These are phyloP conservation scores for Bombus pyrosoma DNA, from an alignment of 1,140 invertebrate species.

Conservation along the genomic window DNA sequence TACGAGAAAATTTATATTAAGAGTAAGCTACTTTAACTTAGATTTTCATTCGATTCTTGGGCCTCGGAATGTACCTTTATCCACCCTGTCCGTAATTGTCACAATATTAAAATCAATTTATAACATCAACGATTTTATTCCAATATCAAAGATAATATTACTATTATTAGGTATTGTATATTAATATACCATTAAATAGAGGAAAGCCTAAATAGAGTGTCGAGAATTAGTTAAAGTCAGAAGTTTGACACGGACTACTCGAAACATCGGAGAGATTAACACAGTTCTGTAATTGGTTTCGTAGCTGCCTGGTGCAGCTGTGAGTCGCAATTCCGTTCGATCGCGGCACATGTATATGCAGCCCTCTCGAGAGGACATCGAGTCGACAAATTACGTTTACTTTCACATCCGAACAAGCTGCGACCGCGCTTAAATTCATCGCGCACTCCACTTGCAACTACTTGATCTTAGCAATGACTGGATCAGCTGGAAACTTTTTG, in stretches of 20 bases:
- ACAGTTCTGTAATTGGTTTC: slow-evolving; percentile 54
- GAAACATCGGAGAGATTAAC: slow-evolving; percentile 35
- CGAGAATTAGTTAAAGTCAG: slow-evolving; percentile 1
- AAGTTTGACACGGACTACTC: slow-evolving; percentile 13
- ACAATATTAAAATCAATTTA: too few relatives aligned
- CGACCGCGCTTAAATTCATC: neutral
- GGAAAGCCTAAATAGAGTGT: neutral
- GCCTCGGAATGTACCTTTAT: too few relatives aligned
- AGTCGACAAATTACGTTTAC: slow-evolving; percentile 61
- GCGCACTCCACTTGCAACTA: slow-evolving; percentile 25
- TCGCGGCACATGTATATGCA: slow-evolving; percentile 39
- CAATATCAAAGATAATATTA: too few relatives aligned
- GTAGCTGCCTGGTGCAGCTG: slow-evolving; percentile 46
- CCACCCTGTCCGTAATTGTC: too few relatives aligned
- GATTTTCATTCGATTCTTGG: too few relatives aligned
- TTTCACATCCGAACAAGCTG: slow-evolving; percentile 23
- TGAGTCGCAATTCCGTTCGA: slow-evolving; percentile 47
- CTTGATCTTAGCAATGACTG: slow-evolving; percentile 34
- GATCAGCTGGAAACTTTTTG: neutral
- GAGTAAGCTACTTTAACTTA: too few relatives aligned
- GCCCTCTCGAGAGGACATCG: slow-evolving; percentile 37
- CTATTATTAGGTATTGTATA: too few relatives aligned
- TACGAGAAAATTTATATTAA: too few relatives aligned
- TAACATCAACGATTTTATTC: too few relatives aligned
- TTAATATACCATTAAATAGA: too few relatives aligned